Evolutionary conservation across 2,797 vertebrate species (phyloP).

Genomic region (Petrocephalus schoutedeni): DNA sequence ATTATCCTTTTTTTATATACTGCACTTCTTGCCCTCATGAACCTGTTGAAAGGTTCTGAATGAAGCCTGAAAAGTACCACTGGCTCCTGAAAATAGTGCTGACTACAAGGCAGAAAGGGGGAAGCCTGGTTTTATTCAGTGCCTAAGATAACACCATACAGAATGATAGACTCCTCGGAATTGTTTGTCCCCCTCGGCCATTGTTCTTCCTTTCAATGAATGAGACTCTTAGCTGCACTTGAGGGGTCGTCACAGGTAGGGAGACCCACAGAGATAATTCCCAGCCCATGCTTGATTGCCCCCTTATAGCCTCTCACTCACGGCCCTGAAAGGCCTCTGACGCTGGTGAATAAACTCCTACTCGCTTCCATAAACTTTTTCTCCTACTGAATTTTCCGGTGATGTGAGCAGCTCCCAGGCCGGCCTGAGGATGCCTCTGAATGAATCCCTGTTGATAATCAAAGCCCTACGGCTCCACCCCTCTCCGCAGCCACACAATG

Average conservation of each 20-base stretch:
- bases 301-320: slow-evolving; percentile 82
- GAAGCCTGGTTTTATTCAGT: slow-evolving; percentile 81
- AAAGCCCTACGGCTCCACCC: slow-evolving; percentile 67
- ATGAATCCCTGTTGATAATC: slow-evolving; percentile 76
- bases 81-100: slow-evolving; percentile 80
- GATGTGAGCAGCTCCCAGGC: slow-evolving; percentile 83
- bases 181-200: slow-evolving; percentile 80
- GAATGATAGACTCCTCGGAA: slow-evolving; percentile 96
- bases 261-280: slow-evolving; percentile 73
- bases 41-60: slow-evolving; percentile 85
- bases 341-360: slow-evolving; percentile 82
- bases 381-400: slow-evolving; percentile 86
- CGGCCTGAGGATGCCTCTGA: slow-evolving; percentile 70
- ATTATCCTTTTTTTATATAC: slow-evolving; percentile 86
- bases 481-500: slow-evolving; percentile 52
- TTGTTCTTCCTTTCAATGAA: slow-evolving; percentile 78
- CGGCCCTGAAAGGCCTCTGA: slow-evolving; percentile 78
- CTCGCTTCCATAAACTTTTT: slow-evolving; percentile 90
- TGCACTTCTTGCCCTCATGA: slow-evolving; percentile 88
- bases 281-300: slow-evolving; percentile 89
- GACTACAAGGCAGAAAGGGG: slow-evolving; percentile 77
- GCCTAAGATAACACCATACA: slow-evolving; percentile 91
- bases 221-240: slow-evolving; percentile 88
- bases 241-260: slow-evolving; percentile 58
- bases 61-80: slow-evolving; percentile 78